Evolutionary conservation across 2,888 invertebrate genomes (phyloP).

Genomic region (Epirrhoe tristata): DNA sequence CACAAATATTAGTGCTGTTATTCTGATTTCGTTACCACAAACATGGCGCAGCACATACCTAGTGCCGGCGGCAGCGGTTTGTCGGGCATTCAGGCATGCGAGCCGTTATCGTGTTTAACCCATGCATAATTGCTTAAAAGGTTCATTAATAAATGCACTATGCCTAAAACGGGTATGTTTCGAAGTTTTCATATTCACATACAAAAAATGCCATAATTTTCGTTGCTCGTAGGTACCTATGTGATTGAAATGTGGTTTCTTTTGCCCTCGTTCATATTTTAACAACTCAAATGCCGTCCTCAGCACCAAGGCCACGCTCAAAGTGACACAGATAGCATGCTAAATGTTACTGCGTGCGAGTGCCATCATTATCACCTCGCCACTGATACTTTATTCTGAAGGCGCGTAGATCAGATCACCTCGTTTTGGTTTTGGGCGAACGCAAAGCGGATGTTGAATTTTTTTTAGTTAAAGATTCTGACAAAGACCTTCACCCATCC

Average conservation of each 20-base stretch:
- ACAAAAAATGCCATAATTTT: background rate
- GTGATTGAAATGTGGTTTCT: conserved; percentile 20
- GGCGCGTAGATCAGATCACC: conserved; percentile 23
- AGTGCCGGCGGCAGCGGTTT: background rate
- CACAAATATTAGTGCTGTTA: conserved; percentile 20
- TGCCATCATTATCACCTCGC: conserved; percentile 3
- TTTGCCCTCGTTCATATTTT: conserved; percentile 26
- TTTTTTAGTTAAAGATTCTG: background rate
- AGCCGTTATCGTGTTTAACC: background rate
- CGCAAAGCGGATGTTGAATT: conserved; percentile 22
- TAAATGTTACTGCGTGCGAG: conserved; percentile 11
- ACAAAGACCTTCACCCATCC: too few relatives aligned
- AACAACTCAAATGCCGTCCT: conserved; percentile 30
- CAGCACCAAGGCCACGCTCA: conserved; percentile 14
- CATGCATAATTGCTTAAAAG: conserved; percentile 5
- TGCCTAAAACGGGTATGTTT: background rate
- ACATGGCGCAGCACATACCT: background rate
- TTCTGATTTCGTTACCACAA: conserved; percentile 19
- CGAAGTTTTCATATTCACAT: too few relatives aligned
- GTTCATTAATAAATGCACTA: background rate
- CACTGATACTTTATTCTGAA: conserved; percentile 9
- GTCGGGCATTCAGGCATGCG: conserved; percentile 1
- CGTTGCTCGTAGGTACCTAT: background rate
- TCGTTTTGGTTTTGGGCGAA: conserved; percentile 24
- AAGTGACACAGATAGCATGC: conserved; percentile 31